A percentile compares a stretch with the other conserved stretches of the same genome.
phyloP scores from a whole-genome alignment of 2,888 invertebrate genomes.

The Protophormia terraenovae region DNA sequence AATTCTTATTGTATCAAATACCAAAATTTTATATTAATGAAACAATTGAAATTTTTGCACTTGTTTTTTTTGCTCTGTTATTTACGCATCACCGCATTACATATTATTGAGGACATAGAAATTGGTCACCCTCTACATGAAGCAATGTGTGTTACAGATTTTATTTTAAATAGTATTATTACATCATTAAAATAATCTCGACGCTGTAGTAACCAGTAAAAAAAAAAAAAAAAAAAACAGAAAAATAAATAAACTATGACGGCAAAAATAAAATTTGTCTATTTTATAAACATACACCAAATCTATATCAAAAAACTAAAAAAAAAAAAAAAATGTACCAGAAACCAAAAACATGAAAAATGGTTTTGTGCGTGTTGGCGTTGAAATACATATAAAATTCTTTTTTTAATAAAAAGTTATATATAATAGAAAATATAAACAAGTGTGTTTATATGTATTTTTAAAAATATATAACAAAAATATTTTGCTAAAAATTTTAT shows the following conservation, averaged over 20 bases:
- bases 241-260: conserved; percentile 34
- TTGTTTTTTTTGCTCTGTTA: not conserved
- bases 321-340: conserved; percentile 1
- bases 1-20: no score
- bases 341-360: conserved; percentile 33
- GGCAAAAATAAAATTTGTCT: conserved; percentile 44
- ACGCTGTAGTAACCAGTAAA: not conserved
- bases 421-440: conserved; percentile 15
- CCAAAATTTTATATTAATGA: not conserved
- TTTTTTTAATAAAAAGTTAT: conserved; percentile 9
- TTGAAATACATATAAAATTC: conserved; percentile 13
- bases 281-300: conserved; percentile 38
- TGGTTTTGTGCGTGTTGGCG: conserved; percentile 51
- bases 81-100: not conserved
- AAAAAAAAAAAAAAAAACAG: not conserved
- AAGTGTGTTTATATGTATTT: not conserved
- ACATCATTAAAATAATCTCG: conserved; percentile 43
- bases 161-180: conserved; percentile 38
- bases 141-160: not conserved
- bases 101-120: conserved; percentile 24
- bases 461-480: not conserved
- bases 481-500: conserved; percentile 4
- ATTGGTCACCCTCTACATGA: conserved; percentile 14
- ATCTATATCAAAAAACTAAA: not conserved
- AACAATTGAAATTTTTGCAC: conserved; percentile 39